Evolutionary conservation across 2,113 vertebrate genomes (phyloP).

Genomic region (Vulpes ferrilata): DNA sequence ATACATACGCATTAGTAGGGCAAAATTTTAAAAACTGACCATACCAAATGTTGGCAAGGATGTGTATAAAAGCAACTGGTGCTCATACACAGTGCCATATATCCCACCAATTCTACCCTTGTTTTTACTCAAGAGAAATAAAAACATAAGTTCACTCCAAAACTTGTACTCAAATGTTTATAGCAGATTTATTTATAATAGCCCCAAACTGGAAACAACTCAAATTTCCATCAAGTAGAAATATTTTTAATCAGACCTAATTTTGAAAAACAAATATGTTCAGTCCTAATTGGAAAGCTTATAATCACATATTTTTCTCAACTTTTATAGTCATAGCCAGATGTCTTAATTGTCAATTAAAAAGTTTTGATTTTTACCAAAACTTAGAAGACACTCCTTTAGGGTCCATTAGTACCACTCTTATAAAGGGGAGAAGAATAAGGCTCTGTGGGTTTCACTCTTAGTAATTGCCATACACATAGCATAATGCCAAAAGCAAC

Average conservation of each 20-base stretch:
- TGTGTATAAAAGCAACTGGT: background rate
- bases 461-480: background rate
- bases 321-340: background rate
- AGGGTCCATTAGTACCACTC: background rate
- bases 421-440: background rate
- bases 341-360: background rate
- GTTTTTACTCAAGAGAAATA: slow-evolving; percentile 61
- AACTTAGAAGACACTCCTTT: background rate
- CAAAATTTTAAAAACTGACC: background rate
- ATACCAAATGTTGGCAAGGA: background rate
- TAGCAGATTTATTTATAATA: slow-evolving; percentile 58
- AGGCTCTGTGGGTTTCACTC: slow-evolving; percentile 64
- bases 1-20: background rate
- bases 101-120: background rate
- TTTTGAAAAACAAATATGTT: slow-evolving; percentile 41
- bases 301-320: slow-evolving; percentile 19
- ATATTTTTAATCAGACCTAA: slow-evolving; percentile 70
- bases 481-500: slow-evolving; percentile 61
- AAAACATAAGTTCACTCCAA: slow-evolving; percentile 53
- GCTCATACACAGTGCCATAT: background rate
- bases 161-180: slow-evolving; percentile 44
- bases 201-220: slow-evolving; percentile 52
- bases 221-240: slow-evolving; percentile 62
- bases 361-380: slow-evolving; percentile 27
- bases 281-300: background rate